phyloP scores from a whole-genome alignment of 2,113 vertebrate species.

The Melanotaenia duboulayi region DNA sequence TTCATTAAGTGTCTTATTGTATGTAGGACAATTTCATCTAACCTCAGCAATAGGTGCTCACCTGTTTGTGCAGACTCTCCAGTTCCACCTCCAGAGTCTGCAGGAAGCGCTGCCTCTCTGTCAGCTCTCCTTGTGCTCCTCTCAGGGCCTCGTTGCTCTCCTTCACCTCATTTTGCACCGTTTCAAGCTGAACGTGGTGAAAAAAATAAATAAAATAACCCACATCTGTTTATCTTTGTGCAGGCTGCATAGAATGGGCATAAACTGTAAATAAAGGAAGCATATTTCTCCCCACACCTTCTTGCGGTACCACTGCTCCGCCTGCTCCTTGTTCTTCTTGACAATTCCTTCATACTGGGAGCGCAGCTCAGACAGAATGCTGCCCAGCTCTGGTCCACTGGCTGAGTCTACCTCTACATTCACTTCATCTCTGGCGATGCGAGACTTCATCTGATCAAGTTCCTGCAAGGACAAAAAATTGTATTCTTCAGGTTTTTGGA shows the following conservation, averaged over 20 bases:
- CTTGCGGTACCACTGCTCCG: constrained; percentile 84
- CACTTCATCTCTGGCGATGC: constrained; percentile 80
- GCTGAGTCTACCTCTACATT: constrained; percentile 83
- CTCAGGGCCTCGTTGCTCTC: constrained; percentile 82
- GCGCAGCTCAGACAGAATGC: constrained; percentile 78
- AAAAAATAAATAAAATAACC: background rate
- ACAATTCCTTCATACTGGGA: constrained; percentile 85
- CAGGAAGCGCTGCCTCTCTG: constrained; percentile 83
- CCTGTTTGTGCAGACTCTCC: constrained; percentile 85
- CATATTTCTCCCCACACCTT: constrained; percentile 74
- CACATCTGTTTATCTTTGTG: background rate
- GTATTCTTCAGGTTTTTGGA: background rate
- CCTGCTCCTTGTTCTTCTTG: constrained; percentile 85
- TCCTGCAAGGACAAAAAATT: constrained; percentile 70
- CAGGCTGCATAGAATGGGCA: background rate
- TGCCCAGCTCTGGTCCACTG: constrained; percentile 80
- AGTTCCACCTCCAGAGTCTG: constrained; percentile 85
- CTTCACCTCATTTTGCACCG: constrained; percentile 80
- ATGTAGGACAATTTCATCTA: background rate
- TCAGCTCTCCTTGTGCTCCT: constrained; percentile 77
- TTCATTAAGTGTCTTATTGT: background rate
- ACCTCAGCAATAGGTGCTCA: constrained; percentile 42
- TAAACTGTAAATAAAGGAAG: background rate
- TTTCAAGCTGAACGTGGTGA: constrained; percentile 73
- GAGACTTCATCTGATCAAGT: constrained; percentile 77